Conservation (phyloP, 2,888 invertebrate genomes). For the Philaethria dido region DNA sequence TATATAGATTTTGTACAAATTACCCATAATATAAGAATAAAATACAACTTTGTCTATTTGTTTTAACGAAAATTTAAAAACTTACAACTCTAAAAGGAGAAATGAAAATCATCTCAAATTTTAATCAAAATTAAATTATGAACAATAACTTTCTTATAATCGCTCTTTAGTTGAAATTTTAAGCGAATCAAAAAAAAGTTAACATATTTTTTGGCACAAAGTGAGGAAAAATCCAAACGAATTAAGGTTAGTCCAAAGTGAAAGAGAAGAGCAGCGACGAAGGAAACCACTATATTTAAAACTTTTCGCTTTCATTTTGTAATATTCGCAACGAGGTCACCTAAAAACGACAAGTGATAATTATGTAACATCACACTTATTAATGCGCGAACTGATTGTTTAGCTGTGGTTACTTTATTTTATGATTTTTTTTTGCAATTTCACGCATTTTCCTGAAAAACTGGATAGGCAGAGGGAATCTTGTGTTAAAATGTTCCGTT, state of each 20-base stretch:
- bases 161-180: neutral
- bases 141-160: neutral
- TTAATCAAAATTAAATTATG: neutral
- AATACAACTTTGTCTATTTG: too few species aligned
- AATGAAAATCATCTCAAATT: too few species aligned
- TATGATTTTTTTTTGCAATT: too few species aligned
- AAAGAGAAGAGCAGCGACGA: constrained; percentile 30
- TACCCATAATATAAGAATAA: too few species aligned
- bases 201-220: constrained; percentile 12
- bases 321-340: constrained; percentile 45
- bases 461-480: too few species aligned
- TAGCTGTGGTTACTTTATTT: neutral
- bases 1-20: too few species aligned
- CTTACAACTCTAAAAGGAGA: too few species aligned
- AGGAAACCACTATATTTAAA: constrained; percentile 32
- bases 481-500: too few species aligned
- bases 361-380: constrained; percentile 38
- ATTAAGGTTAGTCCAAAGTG: constrained; percentile 31
- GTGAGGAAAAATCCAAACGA: constrained; percentile 4
- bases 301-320: constrained; percentile 35
- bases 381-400: constrained; percentile 21
- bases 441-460: too few species aligned
- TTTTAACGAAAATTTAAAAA: too few species aligned
- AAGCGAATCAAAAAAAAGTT: neutral
- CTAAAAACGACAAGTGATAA: constrained; percentile 39